These are phyloP conservation scores for Pseudonaja textilis DNA, from an alignment of 2,113 vertebrate genomes.

Conservation along the genomic window DNA sequence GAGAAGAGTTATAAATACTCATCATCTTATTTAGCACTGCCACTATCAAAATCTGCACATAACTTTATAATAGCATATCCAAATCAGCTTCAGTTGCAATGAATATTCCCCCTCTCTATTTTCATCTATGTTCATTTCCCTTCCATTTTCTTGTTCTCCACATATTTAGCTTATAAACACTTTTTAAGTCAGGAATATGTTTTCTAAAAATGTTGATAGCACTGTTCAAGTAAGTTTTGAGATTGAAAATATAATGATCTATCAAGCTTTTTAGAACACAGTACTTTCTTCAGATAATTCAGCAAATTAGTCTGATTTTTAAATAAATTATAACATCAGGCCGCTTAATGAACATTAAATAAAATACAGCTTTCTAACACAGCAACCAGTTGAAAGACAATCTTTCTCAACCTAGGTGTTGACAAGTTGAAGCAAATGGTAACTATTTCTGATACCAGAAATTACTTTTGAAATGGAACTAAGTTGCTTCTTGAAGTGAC, in stretches of 20 bases:
- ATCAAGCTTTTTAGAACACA: neutral
- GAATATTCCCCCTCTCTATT: neutral
- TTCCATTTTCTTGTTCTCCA: neutral
- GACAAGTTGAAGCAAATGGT: neutral
- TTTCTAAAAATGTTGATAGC: neutral
- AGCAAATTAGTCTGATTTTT: neutral
- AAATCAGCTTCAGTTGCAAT: neutral
- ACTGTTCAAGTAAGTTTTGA: neutral
- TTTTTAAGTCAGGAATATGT: neutral
- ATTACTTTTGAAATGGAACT: neutral
- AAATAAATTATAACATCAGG: neutral
- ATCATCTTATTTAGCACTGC: neutral
- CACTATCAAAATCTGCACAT: neutral
- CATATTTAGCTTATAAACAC: neutral
- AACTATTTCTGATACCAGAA: neutral
- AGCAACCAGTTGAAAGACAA: neutral
- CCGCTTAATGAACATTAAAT: constrained; percentile 1
- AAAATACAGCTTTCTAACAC: neutral
- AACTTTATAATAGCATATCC: neutral
- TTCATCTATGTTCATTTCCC: neutral
- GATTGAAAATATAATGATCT: neutral
- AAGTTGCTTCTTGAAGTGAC: neutral
- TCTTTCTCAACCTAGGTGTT: neutral
- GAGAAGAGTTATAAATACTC: neutral
- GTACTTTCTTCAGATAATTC: neutral